phyloP scores from a whole-genome alignment of 2,797 vertebrate species.

The Neosalanx taihuensis region DNA sequence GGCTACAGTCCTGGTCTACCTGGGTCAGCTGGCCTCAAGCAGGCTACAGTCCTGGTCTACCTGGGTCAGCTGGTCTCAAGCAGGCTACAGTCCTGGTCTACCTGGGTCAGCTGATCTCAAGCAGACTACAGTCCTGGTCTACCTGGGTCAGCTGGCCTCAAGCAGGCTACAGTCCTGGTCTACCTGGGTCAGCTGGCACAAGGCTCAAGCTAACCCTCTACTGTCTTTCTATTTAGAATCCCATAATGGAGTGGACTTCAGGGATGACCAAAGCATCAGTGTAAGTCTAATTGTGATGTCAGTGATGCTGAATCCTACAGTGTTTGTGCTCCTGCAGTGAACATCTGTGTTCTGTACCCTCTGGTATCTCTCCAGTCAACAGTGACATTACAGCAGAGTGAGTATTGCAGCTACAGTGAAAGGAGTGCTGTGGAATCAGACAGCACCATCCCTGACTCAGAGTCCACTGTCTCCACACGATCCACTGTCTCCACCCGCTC shows the following conservation, averaged over 20 bases:
- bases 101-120: no score
- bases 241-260: conserved; percentile 76
- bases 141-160: no score
- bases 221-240: conserved; percentile 73
- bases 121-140: no score
- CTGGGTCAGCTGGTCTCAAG: no score
- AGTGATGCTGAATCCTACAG: background rate
- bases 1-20: no score
- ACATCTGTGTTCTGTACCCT: background rate
- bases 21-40: no score
- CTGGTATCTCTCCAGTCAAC: conserved; percentile 69
- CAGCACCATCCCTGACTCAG: conserved; percentile 68
- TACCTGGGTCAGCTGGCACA: no score
- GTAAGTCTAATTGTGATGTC: conserved; percentile 67
- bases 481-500: conserved; percentile 70
- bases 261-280: conserved; percentile 84
- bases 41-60: no score
- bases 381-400: conserved; percentile 63
- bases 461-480: conserved; percentile 65
- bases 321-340: background rate
- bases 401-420: conserved; percentile 75
- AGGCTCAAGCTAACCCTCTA: background rate
- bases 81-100: no score
- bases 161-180: no score
- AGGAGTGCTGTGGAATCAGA: conserved; percentile 69